These are phyloP conservation scores for Panthera tigris DNA, from an alignment of 2,113 vertebrate genomes.

Conservation along the genomic window DNA sequence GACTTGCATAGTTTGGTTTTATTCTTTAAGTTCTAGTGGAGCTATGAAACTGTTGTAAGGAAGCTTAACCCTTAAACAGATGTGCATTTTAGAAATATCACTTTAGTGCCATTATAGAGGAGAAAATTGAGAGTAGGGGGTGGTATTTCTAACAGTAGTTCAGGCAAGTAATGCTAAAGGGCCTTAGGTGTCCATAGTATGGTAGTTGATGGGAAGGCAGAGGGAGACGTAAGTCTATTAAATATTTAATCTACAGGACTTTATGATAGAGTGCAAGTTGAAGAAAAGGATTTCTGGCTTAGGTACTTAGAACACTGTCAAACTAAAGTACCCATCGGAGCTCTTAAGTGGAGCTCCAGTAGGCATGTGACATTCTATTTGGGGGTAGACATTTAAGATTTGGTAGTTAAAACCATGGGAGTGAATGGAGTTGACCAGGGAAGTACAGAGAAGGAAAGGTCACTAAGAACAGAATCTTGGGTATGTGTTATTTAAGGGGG, in stretches of 20 bases:
- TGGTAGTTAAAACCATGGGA: not conserved
- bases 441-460: not conserved
- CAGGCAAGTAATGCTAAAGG: not conserved
- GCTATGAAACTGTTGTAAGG: not conserved
- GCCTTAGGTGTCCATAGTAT: not conserved
- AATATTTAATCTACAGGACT: not conserved
- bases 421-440: not conserved
- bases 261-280: not conserved
- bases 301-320: not conserved
- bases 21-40: not conserved
- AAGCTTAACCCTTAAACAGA: not conserved
- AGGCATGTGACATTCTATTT: not conserved
- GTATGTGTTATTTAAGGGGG: not conserved
- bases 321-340: not conserved
- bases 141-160: not conserved
- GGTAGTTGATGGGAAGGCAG: not conserved
- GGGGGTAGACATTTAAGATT: not conserved
- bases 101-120: not conserved
- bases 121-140: not conserved
- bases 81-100: not conserved
- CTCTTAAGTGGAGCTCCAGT: not conserved
- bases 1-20: not conserved
- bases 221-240: not conserved
- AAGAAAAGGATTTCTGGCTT: constrained; percentile 30
- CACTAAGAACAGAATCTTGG: not conserved